These are phyloP conservation scores for Sinosuthora webbiana DNA, from an alignment of 2,113 vertebrate species.

Conservation along the genomic window DNA sequence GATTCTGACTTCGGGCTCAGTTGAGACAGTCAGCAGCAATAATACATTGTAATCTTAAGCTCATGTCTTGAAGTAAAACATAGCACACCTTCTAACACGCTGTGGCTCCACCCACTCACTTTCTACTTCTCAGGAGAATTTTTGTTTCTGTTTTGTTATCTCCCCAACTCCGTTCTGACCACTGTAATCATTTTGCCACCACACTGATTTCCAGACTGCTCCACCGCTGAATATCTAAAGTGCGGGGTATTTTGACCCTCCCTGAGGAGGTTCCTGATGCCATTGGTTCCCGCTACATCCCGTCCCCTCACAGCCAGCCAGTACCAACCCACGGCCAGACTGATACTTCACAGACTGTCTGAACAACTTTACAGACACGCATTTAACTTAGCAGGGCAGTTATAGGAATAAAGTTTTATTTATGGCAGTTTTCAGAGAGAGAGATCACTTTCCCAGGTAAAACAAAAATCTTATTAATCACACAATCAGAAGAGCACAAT, in stretches of 20 bases:
- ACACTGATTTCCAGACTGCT: background rate
- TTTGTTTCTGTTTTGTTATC: background rate
- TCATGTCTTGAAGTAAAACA: background rate
- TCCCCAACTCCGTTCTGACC: background rate
- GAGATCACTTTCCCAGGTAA: background rate
- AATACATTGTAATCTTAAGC: background rate
- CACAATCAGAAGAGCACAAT: background rate
- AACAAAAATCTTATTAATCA: background rate
- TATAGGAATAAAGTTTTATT: background rate
- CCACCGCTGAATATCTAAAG: background rate
- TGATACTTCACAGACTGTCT: rapidly evolving
- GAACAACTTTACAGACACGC: background rate
- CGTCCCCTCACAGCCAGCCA: background rate
- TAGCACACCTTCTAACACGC: background rate
- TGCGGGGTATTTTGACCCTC: background rate
- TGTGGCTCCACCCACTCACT: background rate
- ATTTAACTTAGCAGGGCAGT: background rate
- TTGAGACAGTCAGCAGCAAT: background rate
- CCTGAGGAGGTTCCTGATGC: background rate
- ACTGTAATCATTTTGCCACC: background rate
- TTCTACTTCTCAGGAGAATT: background rate
- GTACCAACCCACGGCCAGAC: background rate
- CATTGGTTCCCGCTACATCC: background rate
- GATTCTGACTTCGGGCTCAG: background rate
- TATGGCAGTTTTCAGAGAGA: background rate